Base-by-base conservation (phyloP, 2,888 invertebrate species). In the Euzophera pinguis region DNA sequence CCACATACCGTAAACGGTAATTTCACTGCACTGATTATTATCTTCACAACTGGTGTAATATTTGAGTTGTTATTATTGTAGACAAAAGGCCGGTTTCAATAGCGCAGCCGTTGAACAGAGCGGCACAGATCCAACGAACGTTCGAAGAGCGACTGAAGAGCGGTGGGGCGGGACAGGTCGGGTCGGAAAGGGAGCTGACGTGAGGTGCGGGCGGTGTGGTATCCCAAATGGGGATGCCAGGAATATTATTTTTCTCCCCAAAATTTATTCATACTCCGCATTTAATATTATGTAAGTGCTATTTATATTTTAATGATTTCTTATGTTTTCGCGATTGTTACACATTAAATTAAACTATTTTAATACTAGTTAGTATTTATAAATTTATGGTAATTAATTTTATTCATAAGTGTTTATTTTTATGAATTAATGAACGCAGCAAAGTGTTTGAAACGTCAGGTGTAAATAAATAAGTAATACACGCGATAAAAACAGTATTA, bases 1-100 rank as follows among this genome's bases (percentile, higher is more conserved):
- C 71, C 87, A 89, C 89, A 67, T 89, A 89, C 89, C 90, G 84
- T 82, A 77, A 84, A 83, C 84, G 81, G 79, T 81, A 83, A 82
- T 78, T 79, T 81, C 85, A 88, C 87, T 78, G 73, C 80, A 87
- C 84, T 71, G 75, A 81, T 78, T 73, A 67, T 66, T 75, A 80
- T 82, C 78, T 81, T 77, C 73, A 73, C 73, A 65, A 71, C 65
- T 68, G 71, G 69, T 65, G 73, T 77, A 73, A 68, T 79, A 77
- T 76, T 78, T 65, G 72, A 70, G 75, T 66, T 71, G 75, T 78
- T 70, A 22, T 76, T 73, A 76, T 72, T 73, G 73, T 73, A 82
- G 81, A 82, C 83, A 87, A 85, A 75, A 85, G 75, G 73, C 72
- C 82, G 81, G 83, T 73, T 68, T 80, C 75, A 81, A 79, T 71